A percentile compares a stretch with the other conserved stretches of the same genome.
These are phyloP conservation scores for Lasioglossum baleicum DNA, from an alignment of 1,140 invertebrate species.

Conservation along the genomic window DNA sequence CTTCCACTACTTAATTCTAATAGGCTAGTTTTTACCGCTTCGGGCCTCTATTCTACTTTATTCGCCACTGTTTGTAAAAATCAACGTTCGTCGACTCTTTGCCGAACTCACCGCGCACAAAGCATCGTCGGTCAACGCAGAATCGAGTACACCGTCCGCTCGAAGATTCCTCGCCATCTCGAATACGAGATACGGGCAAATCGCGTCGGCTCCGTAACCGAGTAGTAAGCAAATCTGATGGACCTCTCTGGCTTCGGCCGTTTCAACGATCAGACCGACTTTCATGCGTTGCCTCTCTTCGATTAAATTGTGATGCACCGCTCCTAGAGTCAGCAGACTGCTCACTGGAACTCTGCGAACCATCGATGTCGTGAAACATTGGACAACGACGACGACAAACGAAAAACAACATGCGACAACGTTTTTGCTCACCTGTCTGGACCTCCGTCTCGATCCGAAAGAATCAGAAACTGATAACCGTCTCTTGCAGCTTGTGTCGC, in stretches of 20 bases:
- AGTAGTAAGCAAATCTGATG: conserved; percentile 98
- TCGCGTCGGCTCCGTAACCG: conserved; percentile 98
- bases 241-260: conserved; percentile 96
- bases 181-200: conserved; percentile 98
- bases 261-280: conserved; percentile 95
- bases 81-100: neutral
- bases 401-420: neutral
- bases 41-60: no score
- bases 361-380: neutral
- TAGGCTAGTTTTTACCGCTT: no score
- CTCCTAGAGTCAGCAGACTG: conserved; percentile 92
- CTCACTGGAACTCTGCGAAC: conserved; percentile 86
- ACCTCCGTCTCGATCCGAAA: conserved; percentile 92
- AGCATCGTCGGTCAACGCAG: conserved; percentile 88
- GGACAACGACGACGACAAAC: no score
- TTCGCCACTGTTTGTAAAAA: neutral
- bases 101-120: conserved; percentile 86
- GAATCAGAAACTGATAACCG: conserved; percentile 92
- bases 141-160: conserved; percentile 89
- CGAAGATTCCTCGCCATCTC: conserved; percentile 92
- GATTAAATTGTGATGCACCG: conserved; percentile 97
- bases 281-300: conserved; percentile 97
- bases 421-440: conserved; percentile 79
- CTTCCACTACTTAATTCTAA: no score
- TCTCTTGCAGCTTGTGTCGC: conserved; percentile 89